Evolutionary conservation across 1,140 invertebrate species (phyloP), one percentile per base, ranked within the genome.

Genomic region (Carcinoscorpius rotundicauda): DNA sequence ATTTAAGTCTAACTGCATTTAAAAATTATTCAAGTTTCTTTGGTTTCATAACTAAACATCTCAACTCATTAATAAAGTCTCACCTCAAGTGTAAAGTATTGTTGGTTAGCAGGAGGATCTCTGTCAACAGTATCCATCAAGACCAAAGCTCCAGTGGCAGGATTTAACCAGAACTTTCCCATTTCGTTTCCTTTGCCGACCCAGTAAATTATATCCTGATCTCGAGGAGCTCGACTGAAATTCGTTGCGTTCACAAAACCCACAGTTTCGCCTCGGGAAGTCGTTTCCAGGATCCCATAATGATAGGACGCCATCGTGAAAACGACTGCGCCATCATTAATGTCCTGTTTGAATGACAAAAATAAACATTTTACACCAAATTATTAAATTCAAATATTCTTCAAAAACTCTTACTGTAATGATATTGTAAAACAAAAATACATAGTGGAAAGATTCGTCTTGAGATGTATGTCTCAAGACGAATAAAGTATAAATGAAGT

Each of bases 91-190:
- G 67, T 69, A 53, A 74, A 74, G 4, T 65, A 59, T 63, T 68
- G 64, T 64, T 75, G 71, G 65, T 71, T 73, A 6, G 61, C 63
- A 3, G 73, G 73, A 10, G 70, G 65, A 71, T 75, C 73, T 49
- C 72, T 64, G 64, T 75, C 73, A 9, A 75, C 65, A 5, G 60
- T 63, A 52, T 75, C 71, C 6, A 73, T 72, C 5, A 79, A 58
- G 3, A 72, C 73, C 4, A 80, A 62, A 64, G 76, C 70, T 51
- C 79, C 79, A 57, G 75, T 75, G 50, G 70, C 70, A 4, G 70
- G 64, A 70, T 79, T 74, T 58, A 80, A 78, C 57, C 63, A 70
- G 62, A 80, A 80, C 29, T 70, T 75, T 8, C 73, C 68, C 29
- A 71, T 50, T 4, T 29, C 10, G 6, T 66, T 68, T 4, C 64